These are phyloP conservation scores for Tachina fera DNA, from an alignment of 2,888 invertebrate genomes.

Conservation along the genomic window DNA sequence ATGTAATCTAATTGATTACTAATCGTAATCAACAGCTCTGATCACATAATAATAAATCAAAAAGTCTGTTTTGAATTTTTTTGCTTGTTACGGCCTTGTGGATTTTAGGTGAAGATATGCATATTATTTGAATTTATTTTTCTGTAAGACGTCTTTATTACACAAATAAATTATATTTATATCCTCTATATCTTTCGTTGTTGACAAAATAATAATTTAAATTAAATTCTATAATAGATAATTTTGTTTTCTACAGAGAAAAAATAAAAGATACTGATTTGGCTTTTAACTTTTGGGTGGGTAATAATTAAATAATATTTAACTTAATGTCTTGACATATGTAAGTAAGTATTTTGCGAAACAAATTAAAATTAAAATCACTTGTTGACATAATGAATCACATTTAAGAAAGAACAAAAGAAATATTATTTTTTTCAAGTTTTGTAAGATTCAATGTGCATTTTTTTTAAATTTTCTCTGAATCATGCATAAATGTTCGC, in stretches of 20 bases:
- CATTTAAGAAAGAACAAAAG: not conserved
- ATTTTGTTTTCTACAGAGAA: not conserved
- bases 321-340: not conserved
- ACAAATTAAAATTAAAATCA: not conserved
- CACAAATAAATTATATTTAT: not conserved
- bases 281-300: not conserved
- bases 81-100: no score
- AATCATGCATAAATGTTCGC: conserved; percentile 11
- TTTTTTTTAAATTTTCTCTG: not conserved
- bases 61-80: no score
- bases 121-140: not conserved
- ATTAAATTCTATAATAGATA: not conserved
- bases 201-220: not conserved
- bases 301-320: not conserved
- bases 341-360: not conserved
- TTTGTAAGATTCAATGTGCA: not conserved
- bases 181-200: not conserved
- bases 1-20: no score
- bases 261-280: not conserved
- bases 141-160: not conserved
- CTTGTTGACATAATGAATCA: conserved; percentile 27
- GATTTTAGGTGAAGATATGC: no score
- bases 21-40: no score
- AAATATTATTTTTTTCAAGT: not conserved
- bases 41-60: no score